Base-by-base conservation (phyloP, 2,888 invertebrate genomes). In the Amiota minor region DNA sequence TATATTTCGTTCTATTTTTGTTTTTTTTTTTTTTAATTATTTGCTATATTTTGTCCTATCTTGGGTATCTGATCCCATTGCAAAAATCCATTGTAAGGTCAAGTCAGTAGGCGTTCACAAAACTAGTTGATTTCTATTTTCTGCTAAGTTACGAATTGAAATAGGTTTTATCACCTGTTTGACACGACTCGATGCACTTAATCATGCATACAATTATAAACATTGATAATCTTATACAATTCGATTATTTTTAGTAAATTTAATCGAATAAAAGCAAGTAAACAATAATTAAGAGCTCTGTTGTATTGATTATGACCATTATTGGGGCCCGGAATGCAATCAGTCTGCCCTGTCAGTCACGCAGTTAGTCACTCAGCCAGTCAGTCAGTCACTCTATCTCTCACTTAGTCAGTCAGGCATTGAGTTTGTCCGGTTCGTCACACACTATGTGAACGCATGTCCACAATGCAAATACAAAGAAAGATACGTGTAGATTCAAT, bases 121-220 rank as follows among this genome's bases (percentile, higher is more conserved):
- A 35, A 35, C 35, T 35, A 6, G 6, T 35, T 2, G 35, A 8
- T 35, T 35, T 35, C 35, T 35, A 35, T 35, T 35, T 53, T 53
- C 16, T 53, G 53, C 53, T 16, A 14, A 16, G 53, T n/a, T 53
- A 64, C 47, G 65, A 71, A 68, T 56, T 55, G 71, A 62, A 23
- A 69, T 20, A 61, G 74, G 55, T 53, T 50, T 64, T 70, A 70
- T 70, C 70, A 70, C 55, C 70, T 55, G 56, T 46, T 56, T 46
- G 70, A 46, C 70, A 70, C 72, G 70, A 76, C 76, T 74, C 75
- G 72, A 61, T 35, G 71, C 69, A 20, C 75, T 76, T 78, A 82
- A 82, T 82, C 79, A 79, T 78, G 81, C 81, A 74, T 78, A 77
- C 72, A 77, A 84, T 83, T 82, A 77, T 72, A 71, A 76, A 47